These are phyloP conservation scores for Tragelaphus strepsiceros DNA, from an alignment of 2,113 vertebrate genomes.

Conservation along the genomic window DNA sequence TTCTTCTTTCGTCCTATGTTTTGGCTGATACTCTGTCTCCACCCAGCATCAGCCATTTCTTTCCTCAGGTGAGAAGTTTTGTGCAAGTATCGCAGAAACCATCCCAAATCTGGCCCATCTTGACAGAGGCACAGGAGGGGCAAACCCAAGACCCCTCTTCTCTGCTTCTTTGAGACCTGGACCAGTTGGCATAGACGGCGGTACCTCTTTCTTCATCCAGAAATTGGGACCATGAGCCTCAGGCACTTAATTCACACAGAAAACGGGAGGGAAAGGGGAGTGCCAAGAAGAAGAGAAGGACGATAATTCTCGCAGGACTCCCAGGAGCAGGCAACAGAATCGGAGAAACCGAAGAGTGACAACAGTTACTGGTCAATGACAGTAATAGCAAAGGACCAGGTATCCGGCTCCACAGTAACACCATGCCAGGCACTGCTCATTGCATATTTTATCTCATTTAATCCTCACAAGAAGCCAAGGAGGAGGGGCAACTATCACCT, in stretches of 20 bases:
- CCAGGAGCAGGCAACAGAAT: not conserved
- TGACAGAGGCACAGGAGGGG: not conserved
- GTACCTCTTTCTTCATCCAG: not conserved
- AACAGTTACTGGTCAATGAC: not conserved
- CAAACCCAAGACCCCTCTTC: not conserved
- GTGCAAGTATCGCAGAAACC: not conserved
- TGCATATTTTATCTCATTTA: not conserved
- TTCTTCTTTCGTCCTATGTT: not conserved
- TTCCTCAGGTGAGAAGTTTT: not conserved
- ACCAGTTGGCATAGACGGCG: fast-evolving
- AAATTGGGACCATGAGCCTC: not conserved
- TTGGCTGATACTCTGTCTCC: not conserved
- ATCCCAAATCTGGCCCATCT: not conserved
- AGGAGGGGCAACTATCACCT: not conserved
- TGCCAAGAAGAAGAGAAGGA: not conserved
- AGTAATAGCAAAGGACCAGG: not conserved
- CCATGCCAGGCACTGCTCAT: not conserved
- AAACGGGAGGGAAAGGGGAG: not conserved
- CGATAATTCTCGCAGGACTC: not conserved
- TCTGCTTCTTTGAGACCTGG: not conserved
- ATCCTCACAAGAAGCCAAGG: not conserved
- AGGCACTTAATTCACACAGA: not conserved
- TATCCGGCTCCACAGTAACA: not conserved
- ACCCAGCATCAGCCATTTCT: not conserved
- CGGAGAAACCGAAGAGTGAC: not conserved